Conservation (phyloP, 2,113 vertebrate species). For the Passer montanus region DNA sequence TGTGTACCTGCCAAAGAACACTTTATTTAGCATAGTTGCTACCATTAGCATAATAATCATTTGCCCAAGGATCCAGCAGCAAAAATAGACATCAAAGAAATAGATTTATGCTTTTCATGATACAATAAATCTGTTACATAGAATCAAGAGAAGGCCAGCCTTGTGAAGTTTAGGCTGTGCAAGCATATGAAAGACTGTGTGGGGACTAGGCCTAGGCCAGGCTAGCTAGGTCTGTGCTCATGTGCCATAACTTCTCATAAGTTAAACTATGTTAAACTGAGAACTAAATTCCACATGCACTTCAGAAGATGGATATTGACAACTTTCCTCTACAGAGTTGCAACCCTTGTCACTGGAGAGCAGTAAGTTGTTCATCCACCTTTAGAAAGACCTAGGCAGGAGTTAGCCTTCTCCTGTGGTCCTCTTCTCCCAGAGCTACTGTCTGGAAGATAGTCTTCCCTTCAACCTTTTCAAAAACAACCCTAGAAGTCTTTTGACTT, state of each 20-base stretch:
- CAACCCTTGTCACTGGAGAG: background rate
- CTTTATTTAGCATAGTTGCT: background rate
- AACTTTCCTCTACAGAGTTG: background rate
- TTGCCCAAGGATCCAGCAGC: background rate
- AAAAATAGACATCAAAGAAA: background rate
- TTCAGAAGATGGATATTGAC: background rate
- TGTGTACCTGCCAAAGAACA: constrained; percentile 82
- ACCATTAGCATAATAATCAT: background rate
- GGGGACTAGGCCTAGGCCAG: background rate
- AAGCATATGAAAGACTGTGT: background rate
- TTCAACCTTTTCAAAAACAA: background rate
- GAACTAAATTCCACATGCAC: background rate
- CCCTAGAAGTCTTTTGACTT: background rate
- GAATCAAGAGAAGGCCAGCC: background rate
- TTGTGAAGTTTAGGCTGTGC: background rate
- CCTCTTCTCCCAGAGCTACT: background rate
- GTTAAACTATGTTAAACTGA: background rate
- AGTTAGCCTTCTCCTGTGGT: background rate
- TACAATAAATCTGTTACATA: background rate
- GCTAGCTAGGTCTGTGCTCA: background rate
- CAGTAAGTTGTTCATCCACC: background rate
- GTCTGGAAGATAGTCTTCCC: background rate
- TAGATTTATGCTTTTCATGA: background rate
- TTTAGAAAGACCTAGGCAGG: background rate
- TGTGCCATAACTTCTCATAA: background rate